phyloP scores from a whole-genome alignment of 2,888 invertebrate species.

The Aplocera efformata region DNA sequence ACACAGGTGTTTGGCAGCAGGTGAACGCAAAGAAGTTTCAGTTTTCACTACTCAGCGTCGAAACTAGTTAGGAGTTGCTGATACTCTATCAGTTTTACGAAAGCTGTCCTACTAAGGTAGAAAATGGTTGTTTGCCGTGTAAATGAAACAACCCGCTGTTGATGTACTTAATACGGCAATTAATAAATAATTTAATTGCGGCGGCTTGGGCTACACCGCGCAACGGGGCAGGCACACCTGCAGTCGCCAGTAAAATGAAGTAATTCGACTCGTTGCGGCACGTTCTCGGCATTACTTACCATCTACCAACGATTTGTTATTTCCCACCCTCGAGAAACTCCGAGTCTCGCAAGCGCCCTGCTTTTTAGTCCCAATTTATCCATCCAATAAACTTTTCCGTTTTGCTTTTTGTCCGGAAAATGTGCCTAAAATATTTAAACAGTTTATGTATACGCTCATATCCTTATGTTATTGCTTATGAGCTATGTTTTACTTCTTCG shows the following conservation, averaged over 20 bases:
- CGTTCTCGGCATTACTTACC: slow-evolving; percentile 69
- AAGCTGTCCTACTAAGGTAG: slow-evolving; percentile 20
- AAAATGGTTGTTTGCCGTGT: slow-evolving; percentile 35
- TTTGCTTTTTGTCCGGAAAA: slow-evolving; percentile 62
- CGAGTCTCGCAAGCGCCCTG: slow-evolving; percentile 52
- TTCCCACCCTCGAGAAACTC: slow-evolving; percentile 61
- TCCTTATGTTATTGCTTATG: slow-evolving; percentile 52
- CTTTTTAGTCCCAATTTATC: slow-evolving; percentile 75
- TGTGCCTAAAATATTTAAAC: slow-evolving; percentile 70
- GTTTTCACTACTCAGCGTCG: slow-evolving; percentile 56
- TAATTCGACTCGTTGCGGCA: slow-evolving; percentile 64
- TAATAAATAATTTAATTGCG: slow-evolving; percentile 54
- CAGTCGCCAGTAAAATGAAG: slow-evolving; percentile 56
- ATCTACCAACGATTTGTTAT: slow-evolving; percentile 74
- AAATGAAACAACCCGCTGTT: slow-evolving; percentile 37
- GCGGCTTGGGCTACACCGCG: slow-evolving; percentile 25
- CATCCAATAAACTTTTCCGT: slow-evolving; percentile 68
- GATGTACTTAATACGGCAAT: slow-evolving; percentile 50
- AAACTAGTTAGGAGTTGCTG: slow-evolving; percentile 39
- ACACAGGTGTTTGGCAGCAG: slow-evolving; percentile 57
- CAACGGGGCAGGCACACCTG: slow-evolving; percentile 37
- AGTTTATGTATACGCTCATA: slow-evolving; percentile 60
- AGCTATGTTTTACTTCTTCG: slow-evolving; percentile 30
- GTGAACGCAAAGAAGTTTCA: slow-evolving; percentile 43
- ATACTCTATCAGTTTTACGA: slow-evolving; percentile 17